Conservation (phyloP, 2,113 vertebrate genomes). For the Xenopus laevis region DNA sequence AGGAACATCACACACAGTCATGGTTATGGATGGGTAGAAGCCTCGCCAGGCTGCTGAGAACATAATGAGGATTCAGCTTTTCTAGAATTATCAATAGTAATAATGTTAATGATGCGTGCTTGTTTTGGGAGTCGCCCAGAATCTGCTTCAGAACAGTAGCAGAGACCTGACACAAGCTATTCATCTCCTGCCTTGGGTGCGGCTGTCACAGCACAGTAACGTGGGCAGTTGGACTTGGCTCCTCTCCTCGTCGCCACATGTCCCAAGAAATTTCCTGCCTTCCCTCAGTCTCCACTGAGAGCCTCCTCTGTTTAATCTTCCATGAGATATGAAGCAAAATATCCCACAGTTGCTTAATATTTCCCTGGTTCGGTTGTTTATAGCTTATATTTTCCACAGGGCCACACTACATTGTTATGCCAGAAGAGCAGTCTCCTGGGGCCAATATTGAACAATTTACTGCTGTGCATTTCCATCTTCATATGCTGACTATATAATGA, state of each 20-base stretch:
- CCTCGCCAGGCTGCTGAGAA: not conserved
- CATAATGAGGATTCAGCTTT: not conserved
- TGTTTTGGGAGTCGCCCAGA: slow-evolving; percentile 29
- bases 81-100: not conserved
- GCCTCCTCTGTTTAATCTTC: not conserved
- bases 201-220: not conserved
- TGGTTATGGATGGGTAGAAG: too few species aligned
- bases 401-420: too few species aligned
- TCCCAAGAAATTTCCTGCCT: slow-evolving; percentile 24
- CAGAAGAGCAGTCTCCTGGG: too few species aligned
- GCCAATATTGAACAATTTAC: too few species aligned
- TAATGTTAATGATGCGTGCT: slow-evolving; percentile 8
- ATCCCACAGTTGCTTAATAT: too few species aligned
- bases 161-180: slow-evolving; percentile 33
- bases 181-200: slow-evolving; percentile 22
- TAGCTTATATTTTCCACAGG: too few species aligned
- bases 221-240: slow-evolving; percentile 33
- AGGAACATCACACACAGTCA: too few species aligned
- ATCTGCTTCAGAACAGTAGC: slow-evolving; percentile 20
- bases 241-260: slow-evolving; percentile 20
- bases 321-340: not conserved
- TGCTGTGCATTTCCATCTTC: too few species aligned
- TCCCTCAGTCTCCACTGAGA: slow-evolving; percentile 11
- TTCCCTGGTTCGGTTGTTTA: too few species aligned
- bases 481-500: too few species aligned